These are phyloP conservation scores for Gorsachius magnificus DNA, from an alignment of 2,797 vertebrate species.

Conservation along the genomic window DNA sequence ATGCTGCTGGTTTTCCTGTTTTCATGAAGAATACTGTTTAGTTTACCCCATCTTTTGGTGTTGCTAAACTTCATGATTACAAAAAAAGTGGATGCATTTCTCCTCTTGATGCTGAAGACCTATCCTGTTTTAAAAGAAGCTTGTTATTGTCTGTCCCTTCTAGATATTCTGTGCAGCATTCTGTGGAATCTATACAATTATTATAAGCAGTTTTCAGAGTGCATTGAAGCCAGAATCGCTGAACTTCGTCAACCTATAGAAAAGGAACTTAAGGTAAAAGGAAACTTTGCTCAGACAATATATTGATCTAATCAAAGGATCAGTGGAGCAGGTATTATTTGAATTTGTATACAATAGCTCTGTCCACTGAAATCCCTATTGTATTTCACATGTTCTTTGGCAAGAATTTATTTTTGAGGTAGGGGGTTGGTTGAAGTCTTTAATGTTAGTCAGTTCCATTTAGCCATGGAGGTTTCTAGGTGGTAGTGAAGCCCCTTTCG, in stretches of 20 bases:
- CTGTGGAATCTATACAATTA: slow-evolving; percentile 96
- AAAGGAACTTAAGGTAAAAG: slow-evolving; percentile 92
- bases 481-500: not conserved
- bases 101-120: not conserved
- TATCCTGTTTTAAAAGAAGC: not conserved
- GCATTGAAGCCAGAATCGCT: slow-evolving; percentile 81
- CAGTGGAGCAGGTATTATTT: not conserved
- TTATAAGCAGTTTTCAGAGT: slow-evolving; percentile 90
- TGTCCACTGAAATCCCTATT: not conserved
- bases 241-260: slow-evolving; percentile 91
- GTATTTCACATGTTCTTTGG: not conserved
- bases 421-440: not conserved
- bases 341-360: not conserved
- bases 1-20: not conserved
- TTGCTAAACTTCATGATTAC: not conserved
- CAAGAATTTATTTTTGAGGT: not conserved
- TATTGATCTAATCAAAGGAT: not conserved
- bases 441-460: not conserved
- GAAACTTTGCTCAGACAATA: not conserved
- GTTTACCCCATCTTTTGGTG: not conserved
- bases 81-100: not conserved
- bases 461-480: not conserved
- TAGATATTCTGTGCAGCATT: slow-evolving; percentile 87
- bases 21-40: not conserved
- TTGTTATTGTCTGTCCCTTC: slow-evolving; percentile 2